Percentiles rank a stretch among this genome's conserved stretches.
These are phyloP conservation scores for Synanceia verrucosa DNA, from an alignment of 2,797 vertebrate genomes.

Conservation along the genomic window DNA sequence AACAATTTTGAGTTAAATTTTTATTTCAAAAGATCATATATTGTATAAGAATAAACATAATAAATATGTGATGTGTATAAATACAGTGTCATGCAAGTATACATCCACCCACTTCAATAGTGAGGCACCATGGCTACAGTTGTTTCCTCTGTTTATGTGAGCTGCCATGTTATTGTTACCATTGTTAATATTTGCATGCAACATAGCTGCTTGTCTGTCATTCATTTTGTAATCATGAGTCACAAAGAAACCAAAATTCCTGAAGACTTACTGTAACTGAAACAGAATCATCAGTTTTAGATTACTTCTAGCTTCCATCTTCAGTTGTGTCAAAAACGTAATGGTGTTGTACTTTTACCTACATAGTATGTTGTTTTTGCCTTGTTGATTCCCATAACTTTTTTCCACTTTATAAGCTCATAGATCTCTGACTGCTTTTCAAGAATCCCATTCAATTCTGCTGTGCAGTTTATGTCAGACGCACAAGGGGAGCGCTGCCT, in stretches of 20 bases:
- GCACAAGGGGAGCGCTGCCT: constrained; percentile 19
- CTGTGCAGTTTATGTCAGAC: neutral
- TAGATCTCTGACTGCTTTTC: neutral
- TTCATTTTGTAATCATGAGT: neutral
- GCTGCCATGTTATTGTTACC: neutral
- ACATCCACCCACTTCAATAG: neutral
- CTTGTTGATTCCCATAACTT: neutral
- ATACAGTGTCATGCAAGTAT: neutral
- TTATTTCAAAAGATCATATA: no score
- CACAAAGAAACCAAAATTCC: constrained; percentile 2
- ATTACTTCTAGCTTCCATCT: neutral
- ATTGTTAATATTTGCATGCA: neutral
- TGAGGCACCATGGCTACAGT: neutral
- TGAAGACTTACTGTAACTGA: neutral
- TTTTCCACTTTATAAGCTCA: neutral
- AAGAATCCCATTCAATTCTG: neutral
- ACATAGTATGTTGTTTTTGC: neutral
- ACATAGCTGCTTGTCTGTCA: neutral
- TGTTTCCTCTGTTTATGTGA: constrained; percentile 2
- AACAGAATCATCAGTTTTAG: neutral
- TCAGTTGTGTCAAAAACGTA: no score
- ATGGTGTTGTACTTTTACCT: neutral
- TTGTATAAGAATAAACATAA: neutral
- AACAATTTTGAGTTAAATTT: neutral
- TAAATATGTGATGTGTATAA: neutral